Evolutionary conservation across 1,140 invertebrate genomes (phyloP).

Genomic region (Pseudomyrmex flavicornis): DNA sequence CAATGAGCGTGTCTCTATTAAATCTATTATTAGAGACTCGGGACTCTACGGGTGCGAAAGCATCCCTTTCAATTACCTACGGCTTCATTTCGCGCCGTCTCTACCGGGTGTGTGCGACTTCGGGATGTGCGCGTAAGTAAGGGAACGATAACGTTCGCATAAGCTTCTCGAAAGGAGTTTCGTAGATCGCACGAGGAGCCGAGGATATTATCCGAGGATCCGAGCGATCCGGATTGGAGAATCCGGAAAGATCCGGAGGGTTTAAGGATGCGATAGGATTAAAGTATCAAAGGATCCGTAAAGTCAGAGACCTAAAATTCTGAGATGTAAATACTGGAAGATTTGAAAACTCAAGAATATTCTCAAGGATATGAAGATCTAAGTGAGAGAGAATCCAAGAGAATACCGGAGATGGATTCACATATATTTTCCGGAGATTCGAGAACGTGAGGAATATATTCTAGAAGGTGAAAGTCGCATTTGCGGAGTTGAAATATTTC

Average conservation of each 20-base stretch:
- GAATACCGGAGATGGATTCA: too few species aligned
- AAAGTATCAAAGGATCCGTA: background rate
- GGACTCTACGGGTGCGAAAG: slow-evolving; percentile 72
- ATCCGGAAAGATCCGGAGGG: slow-evolving; percentile 5
- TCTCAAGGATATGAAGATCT: background rate
- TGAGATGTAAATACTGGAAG: background rate
- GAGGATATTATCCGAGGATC: slow-evolving; percentile 30
- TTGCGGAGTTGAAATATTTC: too few species aligned
- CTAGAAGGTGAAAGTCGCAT: too few species aligned
- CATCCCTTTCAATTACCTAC: slow-evolving; percentile 84
- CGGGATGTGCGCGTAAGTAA: background rate
- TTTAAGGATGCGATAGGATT: slow-evolving; percentile 38
- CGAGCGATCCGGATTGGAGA: background rate
- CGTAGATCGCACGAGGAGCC: slow-evolving; percentile 13
- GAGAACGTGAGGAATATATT: too few species aligned
- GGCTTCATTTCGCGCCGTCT: slow-evolving; percentile 69
- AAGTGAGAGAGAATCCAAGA: slow-evolving; percentile 3
- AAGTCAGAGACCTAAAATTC: background rate
- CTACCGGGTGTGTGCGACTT: slow-evolving; percentile 22
- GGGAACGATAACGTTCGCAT: slow-evolving; percentile 25
- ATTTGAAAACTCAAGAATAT: slow-evolving; percentile 4
- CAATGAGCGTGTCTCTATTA: slow-evolving; percentile 85
- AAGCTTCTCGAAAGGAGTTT: slow-evolving; percentile 35
- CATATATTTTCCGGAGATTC: too few species aligned
- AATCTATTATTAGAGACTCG: slow-evolving; percentile 83